Base-by-base conservation (phyloP, 2,113 vertebrate genomes). In the Numenius arquata region DNA sequence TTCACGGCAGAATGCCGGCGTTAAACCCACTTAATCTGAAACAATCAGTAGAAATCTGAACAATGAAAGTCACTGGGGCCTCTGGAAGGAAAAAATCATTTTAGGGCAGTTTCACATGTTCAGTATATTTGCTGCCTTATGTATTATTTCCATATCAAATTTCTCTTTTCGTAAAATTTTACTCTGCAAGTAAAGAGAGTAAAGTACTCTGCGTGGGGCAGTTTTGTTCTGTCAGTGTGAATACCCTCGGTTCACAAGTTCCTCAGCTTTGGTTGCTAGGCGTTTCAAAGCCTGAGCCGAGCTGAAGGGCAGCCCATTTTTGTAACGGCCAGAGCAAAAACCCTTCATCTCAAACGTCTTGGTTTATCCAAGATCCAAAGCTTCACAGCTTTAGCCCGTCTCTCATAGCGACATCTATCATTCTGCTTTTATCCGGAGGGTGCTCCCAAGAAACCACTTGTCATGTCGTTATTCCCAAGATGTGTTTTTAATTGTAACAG, bases 231-330 rank as follows among this genome's bases (percentile, higher is more conserved):
- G n/a, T 58, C 52, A 38, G 61, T 89, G n/a, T 56, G 53, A 68
- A 78, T 84, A 63, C 32, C 13, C 52, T 93, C 21, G 17, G 56
- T 86, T 86, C 88, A 55, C 68, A 72, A 74, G 53, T 90, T 92
- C 76, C 77, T 95, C 86, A 93, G 90, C 68, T 81, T 71, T n/a
- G 29, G 78, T 86, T 95, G 79, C 88, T 93, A 73, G 85, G 79
- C 77, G 20, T 71, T 23, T 56, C 72, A 72, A 75, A 95, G 50
- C n/a, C 73, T 89, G 68, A 93, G 86, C 73, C 86, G 92, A 96
- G 73, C 27, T 79, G 62, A 90, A 92, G 70, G 77, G 66, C 62
- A 87, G 88, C 40, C 79, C 15, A 3, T 72, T 89, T 91, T 70
- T 95, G 40, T 55, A 81, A 70, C 4, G 2, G 19, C 88, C 79